A percentile compares a stretch with the other conserved stretches of the same genome.
Conservation (phyloP, 2,888 invertebrate species). For the Watsonalla cultraria region DNA sequence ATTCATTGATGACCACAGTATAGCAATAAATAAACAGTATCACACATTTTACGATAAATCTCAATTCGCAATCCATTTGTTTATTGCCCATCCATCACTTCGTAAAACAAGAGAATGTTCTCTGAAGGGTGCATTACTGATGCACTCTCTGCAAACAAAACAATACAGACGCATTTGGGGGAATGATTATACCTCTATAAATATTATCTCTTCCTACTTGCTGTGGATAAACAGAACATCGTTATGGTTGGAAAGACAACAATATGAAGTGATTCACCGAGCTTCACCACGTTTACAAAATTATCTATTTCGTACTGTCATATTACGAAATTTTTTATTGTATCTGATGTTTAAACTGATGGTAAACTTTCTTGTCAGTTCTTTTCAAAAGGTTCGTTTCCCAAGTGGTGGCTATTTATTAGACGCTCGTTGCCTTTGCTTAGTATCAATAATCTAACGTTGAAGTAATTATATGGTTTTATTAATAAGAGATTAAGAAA, state of each 20-base stretch:
- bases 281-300: too few relatives aligned
- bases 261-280: constrained; percentile 15
- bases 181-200: constrained; percentile 37
- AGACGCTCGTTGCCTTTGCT: too few relatives aligned
- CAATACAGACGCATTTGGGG: constrained; percentile 35
- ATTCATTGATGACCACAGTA: constrained; percentile 7
- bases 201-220: constrained; percentile 36
- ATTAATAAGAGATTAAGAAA: too few relatives aligned
- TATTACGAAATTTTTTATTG: too few relatives aligned
- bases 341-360: too few relatives aligned
- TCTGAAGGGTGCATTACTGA: constrained; percentile 62
- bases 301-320: too few relatives aligned
- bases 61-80: constrained; percentile 53
- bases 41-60: constrained; percentile 43
- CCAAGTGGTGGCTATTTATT: too few relatives aligned
- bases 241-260: constrained; percentile 21
- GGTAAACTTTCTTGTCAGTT: too few relatives aligned
- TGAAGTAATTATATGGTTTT: too few relatives aligned
- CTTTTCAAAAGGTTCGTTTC: too few relatives aligned
- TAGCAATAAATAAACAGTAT: constrained; percentile 13
- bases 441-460: too few relatives aligned
- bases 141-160: constrained; percentile 41
- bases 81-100: constrained; percentile 52
- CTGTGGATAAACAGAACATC: constrained; percentile 23
- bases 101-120: constrained; percentile 41